These are phyloP conservation scores for Palythoa grandiflora DNA, from an alignment of 92 coral and sea anemone genomes.

Conservation along the genomic window DNA sequence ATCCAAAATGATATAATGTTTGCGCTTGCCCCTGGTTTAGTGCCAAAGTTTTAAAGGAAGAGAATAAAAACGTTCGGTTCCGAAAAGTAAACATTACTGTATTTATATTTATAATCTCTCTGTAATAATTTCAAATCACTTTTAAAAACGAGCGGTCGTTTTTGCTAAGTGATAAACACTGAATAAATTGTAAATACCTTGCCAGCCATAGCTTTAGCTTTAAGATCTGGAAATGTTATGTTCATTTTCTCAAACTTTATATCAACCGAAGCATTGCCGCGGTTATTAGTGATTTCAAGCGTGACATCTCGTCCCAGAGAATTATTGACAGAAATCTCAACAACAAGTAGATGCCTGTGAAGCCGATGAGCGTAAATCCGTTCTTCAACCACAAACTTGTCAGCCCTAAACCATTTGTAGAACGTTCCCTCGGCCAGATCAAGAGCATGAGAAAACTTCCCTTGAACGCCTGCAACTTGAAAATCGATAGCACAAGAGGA, in stretches of 20 bases:
- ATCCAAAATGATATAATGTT: too few relatives aligned
- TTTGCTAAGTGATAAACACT: background rate
- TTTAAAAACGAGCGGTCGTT: too few relatives aligned
- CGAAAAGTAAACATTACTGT: too few relatives aligned
- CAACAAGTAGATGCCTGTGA: slow-evolving; percentile 71
- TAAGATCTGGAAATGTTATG: slow-evolving; percentile 23
- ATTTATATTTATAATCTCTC: too few relatives aligned
- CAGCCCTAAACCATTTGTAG: slow-evolving; percentile 80
- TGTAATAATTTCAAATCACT: too few relatives aligned
- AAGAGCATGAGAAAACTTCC: slow-evolving; percentile 69
- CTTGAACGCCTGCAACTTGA: slow-evolving; percentile 55
- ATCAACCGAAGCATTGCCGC: slow-evolving; percentile 74
- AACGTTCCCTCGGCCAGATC: slow-evolving; percentile 79
- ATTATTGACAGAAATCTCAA: slow-evolving; percentile 74
- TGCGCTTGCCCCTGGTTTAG: too few relatives aligned
- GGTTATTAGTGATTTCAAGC: slow-evolving; percentile 50
- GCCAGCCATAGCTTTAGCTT: slow-evolving; percentile 74
- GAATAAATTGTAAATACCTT: slow-evolving; percentile 54
- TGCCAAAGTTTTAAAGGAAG: too few relatives aligned
- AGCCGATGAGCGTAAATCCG: slow-evolving; percentile 86
- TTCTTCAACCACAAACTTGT: slow-evolving; percentile 64
- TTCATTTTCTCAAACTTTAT: slow-evolving; percentile 60
- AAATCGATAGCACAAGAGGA: slow-evolving; percentile 75
- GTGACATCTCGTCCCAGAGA: slow-evolving; percentile 49
- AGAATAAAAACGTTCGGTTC: too few relatives aligned